Evolutionary conservation across 1,140 invertebrate species (phyloP).

Genomic region (Drosophila tropicalis): DNA sequence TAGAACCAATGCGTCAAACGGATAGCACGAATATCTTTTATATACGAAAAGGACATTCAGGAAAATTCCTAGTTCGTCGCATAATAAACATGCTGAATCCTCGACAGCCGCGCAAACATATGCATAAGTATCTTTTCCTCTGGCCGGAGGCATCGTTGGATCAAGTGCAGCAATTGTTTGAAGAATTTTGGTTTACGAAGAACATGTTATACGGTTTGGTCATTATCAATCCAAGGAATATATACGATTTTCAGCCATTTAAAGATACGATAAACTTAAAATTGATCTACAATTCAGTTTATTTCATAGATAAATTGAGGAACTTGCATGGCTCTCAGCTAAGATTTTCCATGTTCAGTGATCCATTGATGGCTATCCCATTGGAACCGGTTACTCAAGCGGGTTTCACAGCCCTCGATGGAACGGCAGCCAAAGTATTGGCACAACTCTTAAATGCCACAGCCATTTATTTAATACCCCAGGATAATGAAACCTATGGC

Average conservation of each 20-base stretch:
- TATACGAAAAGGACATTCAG: conserved; percentile 28
- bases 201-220: conserved; percentile 63
- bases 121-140: conserved; percentile 73
- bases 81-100: conserved; percentile 67
- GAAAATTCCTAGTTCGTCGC: conserved; percentile 38
- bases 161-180: conserved; percentile 49
- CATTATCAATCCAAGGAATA: conserved; percentile 21
- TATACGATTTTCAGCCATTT: conserved; percentile 75
- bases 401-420: conserved; percentile 62
- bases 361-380: conserved; percentile 62
- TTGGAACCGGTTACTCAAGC: conserved; percentile 18
- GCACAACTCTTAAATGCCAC: conserved; percentile 61
- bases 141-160: conserved; percentile 49
- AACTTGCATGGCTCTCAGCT: conserved; percentile 58
- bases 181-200: conserved; percentile 49
- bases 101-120: conserved; percentile 50
- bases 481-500: conserved; percentile 66
- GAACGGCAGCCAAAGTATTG: conserved; percentile 47
- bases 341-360: conserved; percentile 68
- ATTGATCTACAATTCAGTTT: neutral
- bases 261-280: conserved; percentile 43
- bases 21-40: conserved; percentile 66
- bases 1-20: conserved; percentile 57
- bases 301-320: conserved; percentile 57
- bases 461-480: conserved; percentile 55